Evolutionary conservation across 2,797 vertebrate species (phyloP).

Genomic region (Sebastes taczanowskii): DNA sequence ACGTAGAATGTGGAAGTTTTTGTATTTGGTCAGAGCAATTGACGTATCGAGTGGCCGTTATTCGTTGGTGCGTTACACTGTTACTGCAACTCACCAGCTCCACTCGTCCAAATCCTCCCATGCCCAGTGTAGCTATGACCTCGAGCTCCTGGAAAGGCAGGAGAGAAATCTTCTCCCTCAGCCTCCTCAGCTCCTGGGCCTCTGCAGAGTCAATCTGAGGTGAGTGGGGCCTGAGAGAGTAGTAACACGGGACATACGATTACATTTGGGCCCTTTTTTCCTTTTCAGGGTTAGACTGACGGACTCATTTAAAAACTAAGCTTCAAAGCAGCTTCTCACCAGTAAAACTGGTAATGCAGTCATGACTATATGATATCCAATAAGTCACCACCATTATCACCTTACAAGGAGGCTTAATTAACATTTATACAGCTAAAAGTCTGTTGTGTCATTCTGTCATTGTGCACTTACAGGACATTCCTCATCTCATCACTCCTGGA

Average conservation of each 20-base stretch:
- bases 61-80: no score
- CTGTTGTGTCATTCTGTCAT: background rate
- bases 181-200: constrained; percentile 67
- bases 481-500: constrained; percentile 81
- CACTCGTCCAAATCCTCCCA: constrained; percentile 86
- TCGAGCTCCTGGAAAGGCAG: constrained; percentile 79
- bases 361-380: background rate
- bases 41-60: no score
- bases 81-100: constrained; percentile 79
- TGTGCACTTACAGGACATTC: constrained; percentile 76
- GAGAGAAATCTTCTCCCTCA: constrained; percentile 72
- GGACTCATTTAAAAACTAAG: background rate
- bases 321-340: background rate
- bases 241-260: background rate
- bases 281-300: background rate
- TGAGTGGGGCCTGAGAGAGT: constrained; percentile 68
- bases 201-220: constrained; percentile 70
- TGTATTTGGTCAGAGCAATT: no score
- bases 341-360: background rate
- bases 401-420: background rate
- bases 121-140: constrained; percentile 81
- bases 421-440: background rate
- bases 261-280: background rate
- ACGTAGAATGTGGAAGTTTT: no score
- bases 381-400: background rate